Base-by-base conservation (phyloP, 1,140 invertebrate species). In the Atta texana region DNA sequence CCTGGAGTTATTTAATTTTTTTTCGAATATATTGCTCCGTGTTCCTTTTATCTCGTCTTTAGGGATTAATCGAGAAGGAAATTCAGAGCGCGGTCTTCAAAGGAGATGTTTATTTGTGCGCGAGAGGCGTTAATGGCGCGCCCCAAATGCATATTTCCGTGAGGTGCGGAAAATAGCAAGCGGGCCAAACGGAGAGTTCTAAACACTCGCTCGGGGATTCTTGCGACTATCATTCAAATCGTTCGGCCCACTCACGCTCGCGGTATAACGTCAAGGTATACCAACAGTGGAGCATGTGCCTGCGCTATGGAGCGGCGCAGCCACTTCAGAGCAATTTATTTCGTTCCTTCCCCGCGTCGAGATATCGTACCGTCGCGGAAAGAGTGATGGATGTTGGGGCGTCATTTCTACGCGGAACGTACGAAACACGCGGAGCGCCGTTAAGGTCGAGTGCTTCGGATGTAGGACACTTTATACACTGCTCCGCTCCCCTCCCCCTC, bases 361-460 rank as follows among this genome's bases (percentile, higher is more conserved):
- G 80, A 90, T 88, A 90, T 90, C 88, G 64, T 53, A 44, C 59
- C 78, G 57, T 59, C 86, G 80, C 81, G 59, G 89, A 90, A 90
- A 88, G 86, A 90, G 87, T 78, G 89, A 91, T 80, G 89, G 77
- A 91, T 91, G 89, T 39, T 86, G 76, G 66, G 49, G 75, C 51
- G 88, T 75, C 86, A 81, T n/a, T 57, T 44, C 66, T 85, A 81
- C 86, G 59, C 57, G 55, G 10, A 72, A 49, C 72, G n/a, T 86
- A 72, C 59, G 80, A 90, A 86, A 89, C 85, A 74, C 68, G 88
- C 84, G 7, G 87, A 57, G 85, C 53, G 59, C 76, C 82, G 89
- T 91, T 90, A 90, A 88, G 89, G 86, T 90, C 82, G 89, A 90
- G 89, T 90, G 72, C 63, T 64, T 74, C 87, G 64, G n/a, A 90